phyloP scores from a whole-genome alignment of 2,797 vertebrate genomes.

The Neoniphon sammara region DNA sequence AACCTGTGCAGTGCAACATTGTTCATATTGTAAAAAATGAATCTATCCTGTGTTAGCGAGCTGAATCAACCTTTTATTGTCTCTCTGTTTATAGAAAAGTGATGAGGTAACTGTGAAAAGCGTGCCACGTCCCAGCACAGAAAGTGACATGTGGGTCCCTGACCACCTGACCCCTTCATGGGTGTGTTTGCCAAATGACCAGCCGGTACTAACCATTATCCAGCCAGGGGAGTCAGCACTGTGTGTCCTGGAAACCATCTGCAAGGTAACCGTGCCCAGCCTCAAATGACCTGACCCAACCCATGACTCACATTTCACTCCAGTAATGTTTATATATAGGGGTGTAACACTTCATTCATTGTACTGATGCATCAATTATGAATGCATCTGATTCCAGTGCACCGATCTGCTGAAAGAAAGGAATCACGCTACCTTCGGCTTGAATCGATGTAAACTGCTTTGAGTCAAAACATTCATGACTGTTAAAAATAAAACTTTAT shows the following conservation, averaged over 20 bases:
- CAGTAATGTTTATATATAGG: background rate
- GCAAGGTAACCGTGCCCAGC: slow-evolving; percentile 85
- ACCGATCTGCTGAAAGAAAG: no score
- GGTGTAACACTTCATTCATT: no score
- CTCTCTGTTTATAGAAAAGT: slow-evolving; percentile 60
- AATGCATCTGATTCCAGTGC: no score
- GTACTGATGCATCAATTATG: no score
- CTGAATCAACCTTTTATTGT: slow-evolving; percentile 11
- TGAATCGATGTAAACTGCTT: no score
- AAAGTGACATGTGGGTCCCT: slow-evolving; percentile 93
- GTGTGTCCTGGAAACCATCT: slow-evolving; percentile 91
- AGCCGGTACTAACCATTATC: slow-evolving; percentile 90
- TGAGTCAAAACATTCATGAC: no score
- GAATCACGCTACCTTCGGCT: no score
- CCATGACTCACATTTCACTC: background rate
- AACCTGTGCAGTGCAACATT: slow-evolving; percentile 9
- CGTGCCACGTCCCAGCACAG: slow-evolving; percentile 86
- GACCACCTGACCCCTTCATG: slow-evolving; percentile 94
- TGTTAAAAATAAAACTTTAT: no score
- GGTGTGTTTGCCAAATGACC: slow-evolving; percentile 95
- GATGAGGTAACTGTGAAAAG: slow-evolving; percentile 84
- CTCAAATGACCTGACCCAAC: slow-evolving; percentile 13
- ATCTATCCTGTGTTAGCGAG: background rate
- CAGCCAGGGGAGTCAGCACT: slow-evolving; percentile 90
- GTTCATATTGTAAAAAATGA: background rate